Conservation (phyloP, 2,797 vertebrate genomes). For the Sternarchorhynchus goeldii region DNA sequence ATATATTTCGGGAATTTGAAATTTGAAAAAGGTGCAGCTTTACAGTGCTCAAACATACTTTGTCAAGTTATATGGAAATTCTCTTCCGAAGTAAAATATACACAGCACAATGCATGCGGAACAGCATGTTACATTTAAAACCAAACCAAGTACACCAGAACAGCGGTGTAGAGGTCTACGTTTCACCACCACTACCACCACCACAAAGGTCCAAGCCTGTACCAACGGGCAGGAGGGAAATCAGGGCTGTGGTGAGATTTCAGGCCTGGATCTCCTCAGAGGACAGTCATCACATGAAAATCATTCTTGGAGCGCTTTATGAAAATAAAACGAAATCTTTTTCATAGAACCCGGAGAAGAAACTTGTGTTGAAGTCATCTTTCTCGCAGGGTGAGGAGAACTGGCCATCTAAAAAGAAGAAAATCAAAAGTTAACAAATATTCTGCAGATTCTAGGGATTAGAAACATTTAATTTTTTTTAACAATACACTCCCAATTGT, state of each 20-base stretch:
- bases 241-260: not conserved
- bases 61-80: constrained; percentile 20
- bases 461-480: not conserved
- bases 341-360: constrained; percentile 80
- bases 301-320: constrained; percentile 76
- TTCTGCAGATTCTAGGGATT: too few relatives aligned
- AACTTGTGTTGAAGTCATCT: constrained; percentile 18
- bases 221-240: not conserved
- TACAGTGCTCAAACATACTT: constrained; percentile 24
- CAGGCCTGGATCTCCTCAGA: constrained; percentile 7
- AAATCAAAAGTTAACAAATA: not conserved
- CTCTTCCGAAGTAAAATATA: constrained; percentile 1
- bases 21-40: constrained; percentile 5
- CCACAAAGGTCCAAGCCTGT: too few relatives aligned
- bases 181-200: too few relatives aligned
- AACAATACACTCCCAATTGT: not conserved
- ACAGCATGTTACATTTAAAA: constrained; percentile 18
- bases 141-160: not conserved
- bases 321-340: constrained; percentile 94
- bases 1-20: constrained; percentile 20
- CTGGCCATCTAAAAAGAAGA: constrained; percentile 39
- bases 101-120: not conserved
- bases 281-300: not conserved
- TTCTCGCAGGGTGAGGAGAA: constrained; percentile 26
- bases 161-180: too few relatives aligned